A percentile compares a stretch with the other conserved stretches of the same genome.
These are phyloP conservation scores for Scyliorhinus canicula DNA, from an alignment of 2,797 vertebrate genomes.

Conservation along the genomic window DNA sequence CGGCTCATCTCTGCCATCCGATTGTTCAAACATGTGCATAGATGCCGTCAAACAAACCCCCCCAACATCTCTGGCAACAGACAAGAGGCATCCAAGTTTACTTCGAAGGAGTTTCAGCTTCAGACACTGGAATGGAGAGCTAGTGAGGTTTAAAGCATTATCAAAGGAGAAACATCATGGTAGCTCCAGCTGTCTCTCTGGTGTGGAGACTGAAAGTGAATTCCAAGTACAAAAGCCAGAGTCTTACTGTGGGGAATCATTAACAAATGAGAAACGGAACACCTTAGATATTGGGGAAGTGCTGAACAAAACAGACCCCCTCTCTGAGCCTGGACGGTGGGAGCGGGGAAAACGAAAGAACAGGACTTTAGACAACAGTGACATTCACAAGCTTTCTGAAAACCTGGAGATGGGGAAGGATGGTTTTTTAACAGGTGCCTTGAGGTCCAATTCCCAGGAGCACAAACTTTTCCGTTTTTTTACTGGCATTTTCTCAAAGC, in stretches of 20 bases:
- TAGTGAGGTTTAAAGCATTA: constrained; percentile 55
- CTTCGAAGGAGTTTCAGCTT: constrained; percentile 70
- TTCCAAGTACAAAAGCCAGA: constrained; percentile 42
- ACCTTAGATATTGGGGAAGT: constrained; percentile 72
- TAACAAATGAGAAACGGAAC: constrained; percentile 58
- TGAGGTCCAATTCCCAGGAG: constrained; percentile 58
- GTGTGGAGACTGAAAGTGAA: not conserved
- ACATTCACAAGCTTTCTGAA: constrained; percentile 69
- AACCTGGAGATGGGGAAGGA: constrained; percentile 55
- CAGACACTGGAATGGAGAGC: constrained; percentile 72
- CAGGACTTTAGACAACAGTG: constrained; percentile 86
- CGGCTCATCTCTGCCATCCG: not conserved
- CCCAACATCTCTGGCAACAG: constrained; percentile 43
- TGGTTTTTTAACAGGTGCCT: constrained; percentile 46
- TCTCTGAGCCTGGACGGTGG: constrained; percentile 64
- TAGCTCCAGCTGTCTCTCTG: constrained; percentile 68
- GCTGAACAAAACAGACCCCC: constrained; percentile 62
- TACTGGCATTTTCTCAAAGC: constrained; percentile 79
- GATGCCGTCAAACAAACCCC: constrained; percentile 41
- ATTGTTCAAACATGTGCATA: not conserved
- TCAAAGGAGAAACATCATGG: constrained; percentile 68
- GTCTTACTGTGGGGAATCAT: constrained; percentile 14
- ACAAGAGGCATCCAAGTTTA: constrained; percentile 55
- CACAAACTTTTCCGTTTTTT: constrained; percentile 77
- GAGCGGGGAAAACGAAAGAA: constrained; percentile 72